phyloP scores from a whole-genome alignment of 2,797 vertebrate species.

The Etheostoma perlongum region DNA sequence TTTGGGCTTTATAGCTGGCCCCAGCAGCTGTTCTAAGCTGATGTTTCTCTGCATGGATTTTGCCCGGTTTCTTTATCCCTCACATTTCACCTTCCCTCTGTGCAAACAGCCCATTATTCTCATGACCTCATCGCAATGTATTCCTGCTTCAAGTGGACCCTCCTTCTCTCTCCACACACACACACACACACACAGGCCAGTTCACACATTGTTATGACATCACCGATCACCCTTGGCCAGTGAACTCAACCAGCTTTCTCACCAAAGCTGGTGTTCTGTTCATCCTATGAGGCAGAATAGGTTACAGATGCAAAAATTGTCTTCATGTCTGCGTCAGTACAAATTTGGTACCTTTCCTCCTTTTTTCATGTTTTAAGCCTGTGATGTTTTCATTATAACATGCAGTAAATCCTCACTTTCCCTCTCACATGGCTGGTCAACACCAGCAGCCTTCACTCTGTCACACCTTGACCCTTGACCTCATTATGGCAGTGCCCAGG shows the following conservation, averaged over 20 bases:
- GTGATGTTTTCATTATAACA: constrained; percentile 28
- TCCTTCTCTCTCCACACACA: constrained; percentile 46
- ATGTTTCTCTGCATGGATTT: constrained; percentile 39
- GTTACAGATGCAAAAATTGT: constrained; percentile 23
- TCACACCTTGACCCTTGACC: constrained; percentile 64
- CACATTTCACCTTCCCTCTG: constrained; percentile 53
- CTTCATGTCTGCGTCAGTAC: constrained; percentile 5
- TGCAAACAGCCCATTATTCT: constrained; percentile 73
- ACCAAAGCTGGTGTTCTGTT: background rate
- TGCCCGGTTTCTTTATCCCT: constrained; percentile 37
- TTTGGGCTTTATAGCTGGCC: constrained; percentile 14
- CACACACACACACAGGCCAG: constrained; percentile 23
- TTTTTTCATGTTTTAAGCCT: constrained; percentile 5
- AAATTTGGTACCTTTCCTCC: background rate
- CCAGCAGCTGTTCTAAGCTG: constrained; percentile 47
- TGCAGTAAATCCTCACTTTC: constrained; percentile 35
- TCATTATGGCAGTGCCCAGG: constrained; percentile 55
- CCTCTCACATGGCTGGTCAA: constrained; percentile 49
- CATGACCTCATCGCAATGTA: constrained; percentile 75
- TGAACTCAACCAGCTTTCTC: constrained; percentile 29
- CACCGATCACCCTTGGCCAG: constrained; percentile 34
- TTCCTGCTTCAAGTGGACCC: constrained; percentile 62
- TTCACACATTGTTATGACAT: constrained; percentile 54
- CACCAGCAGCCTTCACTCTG: constrained; percentile 56
- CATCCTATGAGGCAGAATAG: background rate